Evolutionary conservation across 2,113 vertebrate genomes (phyloP).

Genomic region (Daubentonia madagascariensis): DNA sequence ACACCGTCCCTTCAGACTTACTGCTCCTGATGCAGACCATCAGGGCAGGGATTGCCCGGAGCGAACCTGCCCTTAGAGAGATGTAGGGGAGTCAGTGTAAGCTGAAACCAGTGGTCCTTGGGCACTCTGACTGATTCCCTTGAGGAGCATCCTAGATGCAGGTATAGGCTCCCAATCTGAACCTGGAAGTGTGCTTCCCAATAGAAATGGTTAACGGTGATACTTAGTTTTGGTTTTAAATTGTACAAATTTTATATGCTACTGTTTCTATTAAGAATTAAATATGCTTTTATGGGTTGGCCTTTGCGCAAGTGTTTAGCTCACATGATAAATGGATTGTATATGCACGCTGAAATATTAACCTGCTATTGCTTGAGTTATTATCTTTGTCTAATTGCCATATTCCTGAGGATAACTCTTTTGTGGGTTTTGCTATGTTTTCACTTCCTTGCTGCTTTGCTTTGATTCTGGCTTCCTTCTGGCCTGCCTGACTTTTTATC

Average conservation of each 20-base stretch:
- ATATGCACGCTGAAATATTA: neutral
- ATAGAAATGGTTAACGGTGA: neutral
- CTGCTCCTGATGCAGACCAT: neutral
- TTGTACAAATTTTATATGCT: neutral
- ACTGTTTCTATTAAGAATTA: neutral
- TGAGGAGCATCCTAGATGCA: neutral
- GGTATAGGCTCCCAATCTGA: neutral
- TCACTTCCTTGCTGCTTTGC: neutral
- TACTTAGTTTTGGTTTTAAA: neutral
- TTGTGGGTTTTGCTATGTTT: neutral
- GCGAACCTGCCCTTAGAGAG: neutral
- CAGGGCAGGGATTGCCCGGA: neutral
- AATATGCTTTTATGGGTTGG: neutral
- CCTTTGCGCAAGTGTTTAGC: neutral
- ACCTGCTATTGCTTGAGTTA: rapidly evolving
- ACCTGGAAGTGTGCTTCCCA: neutral
- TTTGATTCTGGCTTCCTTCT: neutral
- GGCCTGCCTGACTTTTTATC: neutral
- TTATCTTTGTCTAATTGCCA: rapidly evolving
- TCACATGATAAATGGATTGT: neutral
- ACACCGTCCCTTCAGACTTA: neutral
- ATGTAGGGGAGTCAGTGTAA: neutral
- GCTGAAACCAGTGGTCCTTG: neutral
- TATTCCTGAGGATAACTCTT: neutral
- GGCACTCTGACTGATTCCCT: neutral